Base-by-base conservation (phyloP, 2,888 invertebrate genomes). In the Pocota personata region DNA sequence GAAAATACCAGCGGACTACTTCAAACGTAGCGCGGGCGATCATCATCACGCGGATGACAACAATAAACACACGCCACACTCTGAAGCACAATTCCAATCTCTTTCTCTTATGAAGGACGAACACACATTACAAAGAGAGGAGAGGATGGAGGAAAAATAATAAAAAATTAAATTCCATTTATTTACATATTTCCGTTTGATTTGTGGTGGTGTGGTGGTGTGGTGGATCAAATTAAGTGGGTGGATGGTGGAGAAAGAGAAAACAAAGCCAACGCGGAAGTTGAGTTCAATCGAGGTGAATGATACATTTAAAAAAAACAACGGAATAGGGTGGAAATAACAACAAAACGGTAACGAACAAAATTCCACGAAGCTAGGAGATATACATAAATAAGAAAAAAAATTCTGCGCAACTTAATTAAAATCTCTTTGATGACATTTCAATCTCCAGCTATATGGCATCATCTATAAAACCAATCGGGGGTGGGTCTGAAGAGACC, bases 201-300 rank as follows among this genome's bases (percentile, higher is more conserved):
- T 64, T 50, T 40, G 64, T 37, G n/a, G 19, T 24, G n/a, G 24
- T 60, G n/a, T 60, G n/a, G 78, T 21, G n/a, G 83, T 21, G 83
- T 58, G 71, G 58, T 77, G 52, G 21, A 69, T 52, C 19, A 19
- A 67, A 46, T 12, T 32, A 62, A 32, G 62, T 72, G 67, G 60
- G 78, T 55, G 75, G 62, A 75, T 76, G 72, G 71, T 21, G 67
- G 62, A 60, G 60, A 69, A 27, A 69, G 52, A 21, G 55, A 60
- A 75, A 58, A 73, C 55, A 62, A 78, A 73, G 78, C 40, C 58
- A 71, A 66, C 75, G 71, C 84, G 84, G 84, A 84, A 84, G 32
- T 69, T 71, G 37, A 60, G 69, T 71, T 69, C 43, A 75, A 58
- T 62, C 37, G 50, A 82, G 73, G 62, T 64, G 64, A 66, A 64